These are phyloP conservation scores for Semnornis frantzii DNA, from an alignment of 2,113 vertebrate species.

Conservation along the genomic window DNA sequence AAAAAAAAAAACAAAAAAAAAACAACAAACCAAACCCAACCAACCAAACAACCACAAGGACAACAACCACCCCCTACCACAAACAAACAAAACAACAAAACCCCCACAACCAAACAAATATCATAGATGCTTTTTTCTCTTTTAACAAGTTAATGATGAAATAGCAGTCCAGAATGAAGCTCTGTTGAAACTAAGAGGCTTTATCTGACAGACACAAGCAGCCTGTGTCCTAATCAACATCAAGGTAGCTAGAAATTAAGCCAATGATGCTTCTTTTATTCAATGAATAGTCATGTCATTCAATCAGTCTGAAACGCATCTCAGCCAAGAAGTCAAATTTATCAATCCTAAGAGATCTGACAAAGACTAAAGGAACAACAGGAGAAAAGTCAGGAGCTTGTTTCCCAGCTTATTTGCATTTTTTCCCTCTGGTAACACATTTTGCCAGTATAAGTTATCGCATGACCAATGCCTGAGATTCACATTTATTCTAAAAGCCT, in stretches of 20 bases:
- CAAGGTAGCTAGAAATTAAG: neutral
- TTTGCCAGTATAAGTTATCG: slow-evolving; percentile 16
- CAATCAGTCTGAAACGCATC: slow-evolving; percentile 8
- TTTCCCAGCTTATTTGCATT: slow-evolving; percentile 1
- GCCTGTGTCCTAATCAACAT: slow-evolving; percentile 1
- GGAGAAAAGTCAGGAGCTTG: neutral
- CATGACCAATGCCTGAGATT: neutral
- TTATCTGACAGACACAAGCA: slow-evolving; percentile 32
- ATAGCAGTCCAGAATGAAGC: slow-evolving; percentile 21
- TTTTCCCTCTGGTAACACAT: slow-evolving; percentile 21
- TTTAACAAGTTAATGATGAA: slow-evolving; percentile 55
- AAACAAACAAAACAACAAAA: no score
- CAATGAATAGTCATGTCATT: neutral
- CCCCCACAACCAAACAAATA: neutral
- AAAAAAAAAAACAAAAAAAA: neutral
- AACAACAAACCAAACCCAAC: no score
- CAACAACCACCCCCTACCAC: no score
- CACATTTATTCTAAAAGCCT: slow-evolving; percentile 45
- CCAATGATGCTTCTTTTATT: neutral
- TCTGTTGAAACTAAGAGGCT: neutral
- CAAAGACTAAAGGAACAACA: neutral
- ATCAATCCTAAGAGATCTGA: neutral
- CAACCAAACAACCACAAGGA: no score
- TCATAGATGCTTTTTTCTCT: neutral
- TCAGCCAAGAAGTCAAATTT: slow-evolving; percentile 9